phyloP scores from a whole-genome alignment of 2,113 vertebrate species.

The Nerophis ophidion region DNA sequence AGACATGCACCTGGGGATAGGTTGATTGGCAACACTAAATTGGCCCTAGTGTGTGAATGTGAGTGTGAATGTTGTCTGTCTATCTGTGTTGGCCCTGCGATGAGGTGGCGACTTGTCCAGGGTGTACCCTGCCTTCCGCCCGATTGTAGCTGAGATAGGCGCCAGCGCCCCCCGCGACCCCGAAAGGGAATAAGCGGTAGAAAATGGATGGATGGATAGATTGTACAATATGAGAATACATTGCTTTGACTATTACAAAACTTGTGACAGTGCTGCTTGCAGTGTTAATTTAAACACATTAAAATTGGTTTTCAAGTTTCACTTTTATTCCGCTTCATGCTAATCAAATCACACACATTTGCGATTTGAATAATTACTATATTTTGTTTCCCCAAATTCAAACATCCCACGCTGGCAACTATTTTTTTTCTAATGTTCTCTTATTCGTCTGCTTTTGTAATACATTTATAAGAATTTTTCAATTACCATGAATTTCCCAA shows the following conservation, averaged over 20 bases:
- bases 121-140: too few species aligned
- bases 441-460: not conserved
- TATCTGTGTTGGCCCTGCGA: too few species aligned
- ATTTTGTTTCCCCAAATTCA: constrained; percentile 12
- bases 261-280: not conserved
- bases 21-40: too few species aligned
- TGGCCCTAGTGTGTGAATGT: too few species aligned
- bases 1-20: too few species aligned
- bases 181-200: too few species aligned
- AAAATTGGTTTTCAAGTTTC: constrained; percentile 29
- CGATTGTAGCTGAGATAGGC: too few species aligned
- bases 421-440: not conserved
- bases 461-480: constrained; percentile 12
- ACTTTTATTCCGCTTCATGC: constrained; percentile 22
- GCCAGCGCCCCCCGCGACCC: too few species aligned
- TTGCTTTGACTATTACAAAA: not conserved
- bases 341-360: constrained; percentile 12
- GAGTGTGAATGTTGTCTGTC: too few species aligned
- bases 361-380: not conserved
- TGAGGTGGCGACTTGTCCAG: too few species aligned
- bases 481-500: constrained; percentile 3
- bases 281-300: constrained; percentile 20
- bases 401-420: not conserved
- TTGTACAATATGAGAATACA: constrained; percentile 3
- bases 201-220: too few species aligned